These are phyloP conservation scores for Ferrisia virgata DNA, from an alignment of 2,888 invertebrate genomes.

Conservation along the genomic window DNA sequence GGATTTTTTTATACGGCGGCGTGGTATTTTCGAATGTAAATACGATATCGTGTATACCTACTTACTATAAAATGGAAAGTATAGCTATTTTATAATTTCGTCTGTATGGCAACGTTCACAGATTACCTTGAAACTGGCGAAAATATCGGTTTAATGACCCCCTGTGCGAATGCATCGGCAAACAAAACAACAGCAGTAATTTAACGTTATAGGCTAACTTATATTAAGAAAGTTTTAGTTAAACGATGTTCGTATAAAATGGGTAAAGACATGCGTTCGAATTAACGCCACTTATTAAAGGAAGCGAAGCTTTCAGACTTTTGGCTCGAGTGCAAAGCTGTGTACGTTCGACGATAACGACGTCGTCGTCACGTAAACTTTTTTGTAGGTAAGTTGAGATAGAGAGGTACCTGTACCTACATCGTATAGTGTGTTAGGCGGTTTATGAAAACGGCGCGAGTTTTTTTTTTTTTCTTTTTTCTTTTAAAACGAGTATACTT, in stretches of 20 bases:
- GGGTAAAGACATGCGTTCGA: constrained; percentile 31
- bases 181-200: constrained; percentile 19
- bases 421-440: neutral
- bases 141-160: constrained; percentile 2
- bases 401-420: neutral
- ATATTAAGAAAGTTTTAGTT: constrained; percentile 37
- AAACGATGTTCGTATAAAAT: neutral
- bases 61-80: too few species aligned
- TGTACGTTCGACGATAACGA: constrained; percentile 29
- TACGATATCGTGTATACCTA: constrained; percentile 7
- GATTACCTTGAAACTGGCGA: neutral
- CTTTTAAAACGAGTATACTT: neutral
- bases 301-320: constrained; percentile 20
- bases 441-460: neutral
- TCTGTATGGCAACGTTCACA: neutral
- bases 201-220: constrained; percentile 37
- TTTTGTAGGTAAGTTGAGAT: neutral
- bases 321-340: constrained; percentile 35
- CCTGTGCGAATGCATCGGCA: neutral
- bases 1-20: neutral
- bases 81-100: neutral
- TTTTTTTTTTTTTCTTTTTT: too few species aligned
- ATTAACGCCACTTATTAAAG: constrained; percentile 40
- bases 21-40: neutral
- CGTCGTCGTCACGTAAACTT: constrained; percentile 3